Conservation (phyloP, 2,888 invertebrate genomes). For the Phyto melanocephala region DNA sequence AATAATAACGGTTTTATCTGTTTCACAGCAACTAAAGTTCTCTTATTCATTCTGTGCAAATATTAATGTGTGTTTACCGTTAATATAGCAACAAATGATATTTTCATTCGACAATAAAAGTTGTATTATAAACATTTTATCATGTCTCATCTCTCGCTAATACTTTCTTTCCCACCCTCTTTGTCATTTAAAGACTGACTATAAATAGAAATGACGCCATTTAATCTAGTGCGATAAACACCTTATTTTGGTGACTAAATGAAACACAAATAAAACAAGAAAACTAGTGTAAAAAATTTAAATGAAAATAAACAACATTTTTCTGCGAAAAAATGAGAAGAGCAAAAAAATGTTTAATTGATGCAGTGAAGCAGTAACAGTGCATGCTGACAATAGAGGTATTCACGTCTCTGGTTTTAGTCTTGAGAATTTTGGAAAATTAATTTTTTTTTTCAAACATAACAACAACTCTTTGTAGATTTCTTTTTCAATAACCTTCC, state of each 20-base stretch:
- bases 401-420: too few species aligned
- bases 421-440: too few species aligned
- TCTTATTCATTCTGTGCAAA: too few species aligned
- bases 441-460: too few species aligned
- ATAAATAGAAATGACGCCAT: constrained; percentile 51
- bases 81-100: constrained; percentile 15
- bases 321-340: not conserved
- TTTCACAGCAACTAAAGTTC: too few species aligned
- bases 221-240: constrained; percentile 27
- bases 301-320: not conserved
- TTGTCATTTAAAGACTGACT: constrained; percentile 13
- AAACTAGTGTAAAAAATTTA: not conserved
- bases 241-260: constrained; percentile 18
- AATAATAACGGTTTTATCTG: too few species aligned
- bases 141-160: not conserved
- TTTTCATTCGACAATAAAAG: constrained; percentile 47
- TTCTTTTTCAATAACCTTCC: too few species aligned
- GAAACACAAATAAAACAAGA: not conserved
- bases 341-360: not conserved
- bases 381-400: too few species aligned
- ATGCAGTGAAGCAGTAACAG: too few species aligned
- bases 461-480: too few species aligned
- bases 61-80: constrained; percentile 14
- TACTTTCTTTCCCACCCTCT: not conserved
- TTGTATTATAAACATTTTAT: not conserved